phyloP scores from a whole-genome alignment of 2,113 vertebrate species.

The Smithornis capensis region DNA sequence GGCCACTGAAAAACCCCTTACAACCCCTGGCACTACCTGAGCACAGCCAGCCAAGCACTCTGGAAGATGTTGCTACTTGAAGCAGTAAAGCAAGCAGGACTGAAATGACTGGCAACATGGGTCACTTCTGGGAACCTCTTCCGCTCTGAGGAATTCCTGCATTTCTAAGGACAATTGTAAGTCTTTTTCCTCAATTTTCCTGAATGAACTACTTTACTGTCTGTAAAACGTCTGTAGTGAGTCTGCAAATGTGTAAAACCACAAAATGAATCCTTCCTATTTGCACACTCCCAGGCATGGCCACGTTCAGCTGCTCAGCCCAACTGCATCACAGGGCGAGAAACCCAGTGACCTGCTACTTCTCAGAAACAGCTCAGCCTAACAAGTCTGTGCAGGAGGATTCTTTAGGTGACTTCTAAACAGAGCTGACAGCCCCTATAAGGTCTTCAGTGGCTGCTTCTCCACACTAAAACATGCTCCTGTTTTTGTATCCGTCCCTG shows the following conservation, averaged over 20 bases:
- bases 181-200: neutral
- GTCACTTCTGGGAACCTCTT: neutral
- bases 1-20: neutral
- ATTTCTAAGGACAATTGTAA: neutral
- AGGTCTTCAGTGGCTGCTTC: neutral
- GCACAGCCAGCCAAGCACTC: neutral
- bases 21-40: neutral
- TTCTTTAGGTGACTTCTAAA: neutral
- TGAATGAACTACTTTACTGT: neutral
- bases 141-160: neutral
- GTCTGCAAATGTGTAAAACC: neutral
- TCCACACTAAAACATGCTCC: neutral
- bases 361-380: neutral
- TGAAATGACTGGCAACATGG: neutral
- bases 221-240: neutral
- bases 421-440: neutral
- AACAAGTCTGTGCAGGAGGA: neutral
- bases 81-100: neutral
- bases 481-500: neutral
- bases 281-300: neutral
- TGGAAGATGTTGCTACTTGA: neutral
- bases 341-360: neutral
- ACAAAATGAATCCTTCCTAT: neutral
- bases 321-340: neutral
- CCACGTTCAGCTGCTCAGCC: neutral